Conservation (phyloP, 2,888 invertebrate genomes). For the Anticlea derivata region DNA sequence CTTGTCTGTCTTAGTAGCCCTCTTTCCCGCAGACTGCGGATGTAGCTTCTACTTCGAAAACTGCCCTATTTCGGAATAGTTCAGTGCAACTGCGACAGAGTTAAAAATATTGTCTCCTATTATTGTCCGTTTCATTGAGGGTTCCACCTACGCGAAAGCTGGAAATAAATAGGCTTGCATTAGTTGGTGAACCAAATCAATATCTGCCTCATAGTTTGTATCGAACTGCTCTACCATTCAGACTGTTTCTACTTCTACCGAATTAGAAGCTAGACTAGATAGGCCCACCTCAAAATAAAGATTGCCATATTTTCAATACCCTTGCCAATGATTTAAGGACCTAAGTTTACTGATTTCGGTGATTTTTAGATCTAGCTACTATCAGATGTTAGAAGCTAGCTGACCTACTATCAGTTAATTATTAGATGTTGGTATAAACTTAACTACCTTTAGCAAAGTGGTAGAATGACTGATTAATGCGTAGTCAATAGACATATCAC, state of each 20-base stretch:
- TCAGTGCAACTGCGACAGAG: conserved; percentile 45
- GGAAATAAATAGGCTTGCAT: conserved; percentile 18
- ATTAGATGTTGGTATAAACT: too few relatives aligned
- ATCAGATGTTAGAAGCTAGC: too few relatives aligned
- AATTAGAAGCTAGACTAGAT: too few relatives aligned
- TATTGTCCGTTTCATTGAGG: conserved; percentile 18
- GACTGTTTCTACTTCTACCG: not conserved
- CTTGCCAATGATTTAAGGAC: too few relatives aligned
- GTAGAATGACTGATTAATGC: too few relatives aligned
- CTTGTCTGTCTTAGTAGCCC: conserved; percentile 56
- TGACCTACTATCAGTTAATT: too few relatives aligned
- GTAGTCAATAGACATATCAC: too few relatives aligned
- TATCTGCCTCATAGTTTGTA: conserved; percentile 17
- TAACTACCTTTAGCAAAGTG: too few relatives aligned
- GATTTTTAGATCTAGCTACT: too few relatives aligned
- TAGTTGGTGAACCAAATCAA: conserved; percentile 21
- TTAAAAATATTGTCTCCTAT: conserved; percentile 41
- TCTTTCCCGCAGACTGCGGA: conserved; percentile 68
- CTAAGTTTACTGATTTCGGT: too few relatives aligned
- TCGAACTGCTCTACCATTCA: conserved; percentile 5
- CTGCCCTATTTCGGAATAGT: conserved; percentile 62
- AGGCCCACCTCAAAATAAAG: too few relatives aligned
- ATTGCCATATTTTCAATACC: too few relatives aligned
- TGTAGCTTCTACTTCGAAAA: conserved; percentile 48
- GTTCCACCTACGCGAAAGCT: conserved; percentile 10